phyloP scores from a whole-genome alignment of 1,140 invertebrate species.

The Scaptomyza graminum region DNA sequence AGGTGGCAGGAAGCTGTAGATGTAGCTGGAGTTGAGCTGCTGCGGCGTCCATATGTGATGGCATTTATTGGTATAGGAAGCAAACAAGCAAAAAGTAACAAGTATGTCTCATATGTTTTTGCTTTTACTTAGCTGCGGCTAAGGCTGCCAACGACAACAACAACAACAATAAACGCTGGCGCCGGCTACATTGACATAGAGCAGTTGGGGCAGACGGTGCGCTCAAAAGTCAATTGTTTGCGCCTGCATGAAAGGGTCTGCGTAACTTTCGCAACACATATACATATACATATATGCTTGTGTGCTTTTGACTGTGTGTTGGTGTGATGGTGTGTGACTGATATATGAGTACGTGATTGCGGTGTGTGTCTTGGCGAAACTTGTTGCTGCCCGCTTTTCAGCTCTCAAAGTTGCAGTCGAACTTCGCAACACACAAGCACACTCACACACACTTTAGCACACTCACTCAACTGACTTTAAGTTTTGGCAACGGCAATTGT shows the following conservation, averaged over 20 bases:
- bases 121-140: constrained; percentile 70
- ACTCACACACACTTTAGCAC: background rate
- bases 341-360: constrained; percentile 54
- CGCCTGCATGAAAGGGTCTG: constrained; percentile 69
- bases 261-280: constrained; percentile 58
- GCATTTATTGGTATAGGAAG: constrained; percentile 69
- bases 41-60: constrained; percentile 50
- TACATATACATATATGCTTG: constrained; percentile 8
- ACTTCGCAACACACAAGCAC: constrained; percentile 21
- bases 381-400: constrained; percentile 44
- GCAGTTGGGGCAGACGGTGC: constrained; percentile 27
- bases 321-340: constrained; percentile 22
- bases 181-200: constrained; percentile 43
- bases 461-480: constrained; percentile 20
- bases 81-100: constrained; percentile 60
- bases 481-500: constrained; percentile 50
- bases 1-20: background rate
- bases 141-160: constrained; percentile 43
- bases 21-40: constrained; percentile 26
- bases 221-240: constrained; percentile 78
- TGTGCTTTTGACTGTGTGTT: constrained; percentile 39
- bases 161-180: constrained; percentile 41
- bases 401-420: constrained; percentile 40
- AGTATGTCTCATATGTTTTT: constrained; percentile 77
- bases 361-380: constrained; percentile 49